Conservation (phyloP, 2,113 vertebrate species). For the Amblyopsis rosae region DNA sequence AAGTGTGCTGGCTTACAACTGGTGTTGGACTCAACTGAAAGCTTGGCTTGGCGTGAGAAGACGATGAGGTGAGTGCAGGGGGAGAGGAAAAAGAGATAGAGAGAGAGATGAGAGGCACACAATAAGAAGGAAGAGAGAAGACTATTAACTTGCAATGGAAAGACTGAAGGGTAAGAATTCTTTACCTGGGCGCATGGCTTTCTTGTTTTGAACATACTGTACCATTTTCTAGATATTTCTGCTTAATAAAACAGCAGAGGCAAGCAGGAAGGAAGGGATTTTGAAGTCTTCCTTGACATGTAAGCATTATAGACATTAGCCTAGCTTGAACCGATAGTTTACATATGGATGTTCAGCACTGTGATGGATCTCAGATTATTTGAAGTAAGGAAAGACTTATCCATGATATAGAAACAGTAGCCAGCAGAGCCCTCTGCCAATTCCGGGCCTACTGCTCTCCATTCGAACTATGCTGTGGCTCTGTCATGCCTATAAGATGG, state of each 20-base stretch:
- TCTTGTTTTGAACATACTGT: conserved; percentile 40
- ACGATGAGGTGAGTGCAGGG: background rate
- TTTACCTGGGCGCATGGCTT: conserved; percentile 22
- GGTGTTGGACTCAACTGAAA: conserved; percentile 40
- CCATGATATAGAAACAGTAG: too few species aligned
- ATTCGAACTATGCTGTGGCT: too few species aligned
- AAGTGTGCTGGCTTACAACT: conserved; percentile 16
- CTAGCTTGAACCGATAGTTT: background rate
- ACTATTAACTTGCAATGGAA: conserved; percentile 56
- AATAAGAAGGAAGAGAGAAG: conserved; percentile 7
- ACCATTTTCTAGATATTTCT: conserved; percentile 29
- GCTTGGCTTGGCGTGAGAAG: conserved; percentile 37
- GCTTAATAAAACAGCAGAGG: conserved; percentile 30
- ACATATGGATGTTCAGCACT: background rate
- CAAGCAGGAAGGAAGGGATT: background rate
- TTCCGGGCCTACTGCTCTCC: too few species aligned
- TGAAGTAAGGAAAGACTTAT: too few species aligned
- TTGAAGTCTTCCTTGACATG: background rate
- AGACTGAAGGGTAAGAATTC: conserved; percentile 47
- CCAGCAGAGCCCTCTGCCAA: too few species aligned
- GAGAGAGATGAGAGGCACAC: conserved; percentile 30
- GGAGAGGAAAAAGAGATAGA: conserved; percentile 45
- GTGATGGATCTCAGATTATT: background rate
- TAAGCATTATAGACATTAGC: background rate
- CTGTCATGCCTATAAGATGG: too few species aligned